phyloP scores from a whole-genome alignment of 2,113 vertebrate species.

The Cricetomys ansorgei region DNA sequence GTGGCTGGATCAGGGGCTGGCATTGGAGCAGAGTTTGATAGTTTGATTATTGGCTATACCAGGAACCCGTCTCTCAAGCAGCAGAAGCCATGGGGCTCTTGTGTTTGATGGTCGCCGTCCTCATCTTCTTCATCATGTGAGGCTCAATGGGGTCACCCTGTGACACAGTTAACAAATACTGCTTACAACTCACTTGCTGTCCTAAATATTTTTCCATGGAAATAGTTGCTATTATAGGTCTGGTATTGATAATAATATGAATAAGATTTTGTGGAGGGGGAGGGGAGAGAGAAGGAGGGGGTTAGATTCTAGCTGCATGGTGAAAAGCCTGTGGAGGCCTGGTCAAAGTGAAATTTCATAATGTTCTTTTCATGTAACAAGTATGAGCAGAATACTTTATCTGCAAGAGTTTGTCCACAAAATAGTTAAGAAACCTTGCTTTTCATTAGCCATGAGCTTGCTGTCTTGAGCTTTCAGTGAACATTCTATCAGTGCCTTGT shows the following conservation, averaged over 20 bases:
- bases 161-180: background rate
- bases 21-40: too few species aligned
- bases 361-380: background rate
- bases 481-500: constrained; percentile 64
- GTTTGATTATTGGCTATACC: too few species aligned
- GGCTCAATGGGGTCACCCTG: background rate
- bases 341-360: constrained; percentile 18
- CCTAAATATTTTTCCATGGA: constrained; percentile 17
- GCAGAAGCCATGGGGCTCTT: too few species aligned
- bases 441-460: constrained; percentile 48
- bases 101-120: too few species aligned
- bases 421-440: background rate
- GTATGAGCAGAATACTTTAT: background rate
- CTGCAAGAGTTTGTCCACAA: background rate
- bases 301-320: constrained; percentile 7
- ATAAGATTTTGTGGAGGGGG: too few species aligned
- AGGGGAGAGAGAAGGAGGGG: too few species aligned
- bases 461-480: constrained; percentile 49
- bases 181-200: constrained; percentile 25
- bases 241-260: constrained; percentile 23
- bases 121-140: too few species aligned
- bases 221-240: background rate
- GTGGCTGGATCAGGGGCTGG: too few species aligned
- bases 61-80: too few species aligned
- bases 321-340: background rate